A percentile compares a stretch with the other conserved stretches of the same genome.
phyloP scores from a whole-genome alignment of 1,140 invertebrate genomes.

The Caerostris darwini region DNA sequence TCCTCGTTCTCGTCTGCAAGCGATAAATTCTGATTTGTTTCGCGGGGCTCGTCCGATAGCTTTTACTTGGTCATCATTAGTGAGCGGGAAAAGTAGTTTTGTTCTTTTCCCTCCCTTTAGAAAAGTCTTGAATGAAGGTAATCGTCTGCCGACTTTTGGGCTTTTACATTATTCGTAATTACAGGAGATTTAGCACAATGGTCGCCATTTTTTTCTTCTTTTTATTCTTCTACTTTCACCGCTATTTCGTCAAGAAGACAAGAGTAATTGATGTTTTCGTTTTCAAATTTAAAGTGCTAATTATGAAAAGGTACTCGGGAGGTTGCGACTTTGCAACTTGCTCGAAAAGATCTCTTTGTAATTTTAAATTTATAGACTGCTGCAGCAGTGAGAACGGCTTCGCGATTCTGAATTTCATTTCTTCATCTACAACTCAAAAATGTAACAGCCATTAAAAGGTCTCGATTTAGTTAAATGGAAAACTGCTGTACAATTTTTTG shows the following conservation, averaged over 20 bases:
- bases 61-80: slow-evolving; percentile 66
- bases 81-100: background rate
- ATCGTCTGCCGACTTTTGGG: background rate
- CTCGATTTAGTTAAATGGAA: too few species aligned
- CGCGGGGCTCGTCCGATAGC: slow-evolving; percentile 44
- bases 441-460: too few species aligned
- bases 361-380: background rate
- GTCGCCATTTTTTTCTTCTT: background rate
- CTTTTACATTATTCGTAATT: slow-evolving; percentile 40
- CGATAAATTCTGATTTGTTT: slow-evolving; percentile 73
- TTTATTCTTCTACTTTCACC: background rate
- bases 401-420: too few species aligned
- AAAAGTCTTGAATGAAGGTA: slow-evolving; percentile 47
- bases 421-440: too few species aligned
- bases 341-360: background rate
- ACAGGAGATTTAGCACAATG: slow-evolving; percentile 50
- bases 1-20: slow-evolving; percentile 55
- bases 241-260: background rate
- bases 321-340: background rate
- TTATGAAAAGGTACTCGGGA: slow-evolving; percentile 9
- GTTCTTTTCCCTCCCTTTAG: background rate
- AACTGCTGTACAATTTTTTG: too few species aligned
- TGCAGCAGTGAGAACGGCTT: too few species aligned
- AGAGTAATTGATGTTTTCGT: slow-evolving; percentile 42
- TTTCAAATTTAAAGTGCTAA: slow-evolving; percentile 37